These are phyloP conservation scores for Melanotus villosus DNA, from an alignment of 2,888 invertebrate genomes.

Conservation along the genomic window DNA sequence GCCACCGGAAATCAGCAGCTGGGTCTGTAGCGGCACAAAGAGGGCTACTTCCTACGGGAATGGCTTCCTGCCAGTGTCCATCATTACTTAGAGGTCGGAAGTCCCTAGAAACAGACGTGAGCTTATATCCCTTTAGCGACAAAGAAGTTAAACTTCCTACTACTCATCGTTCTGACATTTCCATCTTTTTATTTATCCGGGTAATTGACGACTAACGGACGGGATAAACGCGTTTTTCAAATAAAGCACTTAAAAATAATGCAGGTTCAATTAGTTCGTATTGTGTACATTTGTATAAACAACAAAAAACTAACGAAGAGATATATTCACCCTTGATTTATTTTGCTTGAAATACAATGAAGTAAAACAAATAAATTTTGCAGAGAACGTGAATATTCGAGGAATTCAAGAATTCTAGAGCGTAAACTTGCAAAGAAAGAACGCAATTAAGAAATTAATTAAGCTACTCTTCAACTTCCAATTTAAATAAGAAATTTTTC, in stretches of 20 bases:
- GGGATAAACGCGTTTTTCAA: not conserved
- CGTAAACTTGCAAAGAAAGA: constrained; percentile 27
- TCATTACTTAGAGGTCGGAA: constrained; percentile 74
- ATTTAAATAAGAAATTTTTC: constrained; percentile 29
- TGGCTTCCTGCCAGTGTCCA: constrained; percentile 81
- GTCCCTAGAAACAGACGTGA: constrained; percentile 67
- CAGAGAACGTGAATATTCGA: constrained; percentile 6
- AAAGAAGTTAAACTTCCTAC: not conserved
- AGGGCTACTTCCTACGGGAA: constrained; percentile 74
- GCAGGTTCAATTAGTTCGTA: not conserved
- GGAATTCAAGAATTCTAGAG: constrained; percentile 20
- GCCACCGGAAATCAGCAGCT: constrained; percentile 84
- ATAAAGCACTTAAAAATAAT: not conserved
- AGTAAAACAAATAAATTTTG: constrained; percentile 31
- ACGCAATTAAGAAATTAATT: constrained; percentile 38
- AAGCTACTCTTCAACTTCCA: constrained; percentile 34
- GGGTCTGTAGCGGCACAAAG: constrained; percentile 85
- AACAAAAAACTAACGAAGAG: not conserved
- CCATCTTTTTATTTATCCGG: too few species aligned
- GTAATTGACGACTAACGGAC: too few species aligned
- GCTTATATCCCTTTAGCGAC: constrained; percentile 5
- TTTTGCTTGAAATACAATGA: constrained; percentile 18
- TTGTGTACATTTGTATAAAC: not conserved
- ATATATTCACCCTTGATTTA: constrained; percentile 16
- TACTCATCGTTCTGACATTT: not conserved